These are phyloP conservation scores for Acrobasis repandana DNA, from an alignment of 2,888 invertebrate genomes.

Conservation along the genomic window DNA sequence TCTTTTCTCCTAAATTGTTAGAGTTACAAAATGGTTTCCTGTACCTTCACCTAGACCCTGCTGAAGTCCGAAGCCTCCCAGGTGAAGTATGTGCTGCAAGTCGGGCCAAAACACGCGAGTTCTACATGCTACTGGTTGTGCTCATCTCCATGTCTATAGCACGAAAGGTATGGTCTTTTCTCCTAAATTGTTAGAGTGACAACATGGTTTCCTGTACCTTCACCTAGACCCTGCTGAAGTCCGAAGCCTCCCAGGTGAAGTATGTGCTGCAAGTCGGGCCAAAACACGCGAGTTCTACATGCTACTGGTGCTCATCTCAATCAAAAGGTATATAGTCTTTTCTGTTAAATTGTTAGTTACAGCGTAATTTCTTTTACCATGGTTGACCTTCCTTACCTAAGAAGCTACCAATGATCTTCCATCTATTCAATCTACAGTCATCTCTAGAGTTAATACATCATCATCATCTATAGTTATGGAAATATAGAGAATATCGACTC, in stretches of 20 bases:
- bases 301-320: too few species aligned
- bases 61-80: too few species aligned
- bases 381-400: background rate
- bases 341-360: too few species aligned
- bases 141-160: conserved; percentile 92
- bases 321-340: too few species aligned
- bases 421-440: too few species aligned
- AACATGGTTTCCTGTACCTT: background rate
- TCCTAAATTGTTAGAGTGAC: background rate
- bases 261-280: background rate
- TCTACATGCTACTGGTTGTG: conserved; percentile 80
- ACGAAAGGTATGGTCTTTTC: conserved; percentile 89
- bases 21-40: background rate
- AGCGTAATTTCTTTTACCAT: too few species aligned
- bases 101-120: too few species aligned
- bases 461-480: too few species aligned
- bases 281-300: background rate
- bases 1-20: background rate
- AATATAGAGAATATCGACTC: too few species aligned
- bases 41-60: background rate
- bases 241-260: conserved; percentile 15
- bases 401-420: background rate
- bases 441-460: too few species aligned
- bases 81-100: conserved; percentile 17
- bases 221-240: background rate